Conservation (phyloP, 2,113 vertebrate species). For the human (Homo sapiens) region DNA sequence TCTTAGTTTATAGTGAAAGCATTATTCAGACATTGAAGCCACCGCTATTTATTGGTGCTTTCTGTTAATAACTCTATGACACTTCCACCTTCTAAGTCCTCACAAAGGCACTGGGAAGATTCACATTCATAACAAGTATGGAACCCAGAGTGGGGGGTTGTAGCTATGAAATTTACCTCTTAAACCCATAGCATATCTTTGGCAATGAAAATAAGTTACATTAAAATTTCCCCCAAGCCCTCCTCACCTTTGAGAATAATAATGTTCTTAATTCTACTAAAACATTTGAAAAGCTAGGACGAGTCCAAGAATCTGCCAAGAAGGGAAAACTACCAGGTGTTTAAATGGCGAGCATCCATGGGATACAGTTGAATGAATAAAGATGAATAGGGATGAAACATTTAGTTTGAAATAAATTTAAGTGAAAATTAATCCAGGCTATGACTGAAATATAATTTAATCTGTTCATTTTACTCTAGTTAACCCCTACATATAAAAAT, state of each 20-base stretch:
- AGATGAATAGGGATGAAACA: slow-evolving; percentile 76
- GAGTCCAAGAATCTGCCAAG: slow-evolving; percentile 77
- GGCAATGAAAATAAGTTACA: slow-evolving; percentile 68
- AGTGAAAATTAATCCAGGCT: slow-evolving; percentile 71
- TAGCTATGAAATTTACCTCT: slow-evolving; percentile 54
- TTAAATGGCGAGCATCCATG: slow-evolving; percentile 79
- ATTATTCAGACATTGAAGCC: not conserved
- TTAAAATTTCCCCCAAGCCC: slow-evolving; percentile 66
- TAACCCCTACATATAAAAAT: slow-evolving; percentile 69
- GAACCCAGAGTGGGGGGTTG: slow-evolving; percentile 12
- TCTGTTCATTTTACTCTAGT: slow-evolving; percentile 68
- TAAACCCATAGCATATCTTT: slow-evolving; percentile 57
- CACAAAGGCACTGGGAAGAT: slow-evolving; percentile 4
- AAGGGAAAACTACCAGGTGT: slow-evolving; percentile 72
- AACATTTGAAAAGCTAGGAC: slow-evolving; percentile 73
- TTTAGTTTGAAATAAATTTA: slow-evolving; percentile 77
- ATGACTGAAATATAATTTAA: slow-evolving; percentile 75
- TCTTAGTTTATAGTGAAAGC: not conserved
- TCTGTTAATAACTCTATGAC: not conserved
- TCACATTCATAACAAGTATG: slow-evolving; percentile 55
- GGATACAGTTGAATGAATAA: slow-evolving; percentile 60
- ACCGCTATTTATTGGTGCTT: not conserved
- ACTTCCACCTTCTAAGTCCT: slow-evolving; percentile 2
- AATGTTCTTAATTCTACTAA: slow-evolving; percentile 79
- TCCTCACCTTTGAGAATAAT: slow-evolving; percentile 76